Base-by-base conservation (phyloP, 2,888 invertebrate species). In the Helleia helle region DNA sequence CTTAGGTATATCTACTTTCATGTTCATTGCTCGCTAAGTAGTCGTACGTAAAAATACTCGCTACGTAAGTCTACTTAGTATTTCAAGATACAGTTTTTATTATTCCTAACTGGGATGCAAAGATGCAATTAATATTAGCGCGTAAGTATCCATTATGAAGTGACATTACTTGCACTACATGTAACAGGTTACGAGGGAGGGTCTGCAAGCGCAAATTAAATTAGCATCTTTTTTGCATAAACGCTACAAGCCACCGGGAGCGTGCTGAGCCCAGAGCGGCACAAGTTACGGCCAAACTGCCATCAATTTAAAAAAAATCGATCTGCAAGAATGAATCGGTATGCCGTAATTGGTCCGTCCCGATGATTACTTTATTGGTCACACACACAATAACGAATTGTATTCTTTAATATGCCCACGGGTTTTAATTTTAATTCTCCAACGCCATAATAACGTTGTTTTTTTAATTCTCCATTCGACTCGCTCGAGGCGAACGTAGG, bases 301-400 rank as follows among this genome's bases (percentile, higher is more conserved):
- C 70, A 72, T 77, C 72, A 76, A 80, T 83, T 80, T 75, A 74
- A 68, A 76, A 81, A 76, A 77, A 74, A 79, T 70, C 74, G 69
- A 71, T 67, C 62, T 59, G 62, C 57, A 60, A 65, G 71, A 71
- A 69, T 71, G 64, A 72, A 66, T 71, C 67, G 56, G 66, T 65
- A 57, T 59, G 57, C 54, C 60, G 64, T 80, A 80, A 83, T 81
- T 80, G 79, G 72, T 54, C 66, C 64, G 59, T 71, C 59, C 58
- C 60, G 68, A 68, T 76, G 74, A 81, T 80, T 76, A 66, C 77
- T 81, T 83, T 83, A 83, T 81, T 81, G 81, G 67, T 63, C 65
- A 60, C 70, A 63, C 65, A 70, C 64, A 62, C 50, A 48, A 52
- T 57, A 62, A 65, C 61, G 58, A 60, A 59, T 44, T 44, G 46